Evolutionary conservation across 2,888 invertebrate species (phyloP).

Genomic region (Nemoura dubitans): DNA sequence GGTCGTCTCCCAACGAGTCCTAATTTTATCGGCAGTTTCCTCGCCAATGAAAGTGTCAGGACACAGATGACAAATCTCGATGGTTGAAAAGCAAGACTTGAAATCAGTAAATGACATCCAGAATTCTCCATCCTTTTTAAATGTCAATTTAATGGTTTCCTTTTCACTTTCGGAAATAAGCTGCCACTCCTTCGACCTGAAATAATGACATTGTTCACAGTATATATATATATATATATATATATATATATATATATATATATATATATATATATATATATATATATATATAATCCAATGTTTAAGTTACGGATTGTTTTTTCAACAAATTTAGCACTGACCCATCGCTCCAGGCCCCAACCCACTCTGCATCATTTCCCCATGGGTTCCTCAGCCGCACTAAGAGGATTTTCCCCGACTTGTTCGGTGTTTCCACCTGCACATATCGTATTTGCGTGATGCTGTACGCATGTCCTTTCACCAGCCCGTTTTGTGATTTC

Average conservation of each 20-base stretch:
- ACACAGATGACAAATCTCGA: conserved; percentile 68
- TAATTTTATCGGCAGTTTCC: conserved; percentile 46
- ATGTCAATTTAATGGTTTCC: conserved; percentile 61
- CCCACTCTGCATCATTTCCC: conserved; percentile 78
- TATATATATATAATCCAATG: no score
- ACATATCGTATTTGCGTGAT: conserved; percentile 68
- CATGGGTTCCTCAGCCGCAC: conserved; percentile 76
- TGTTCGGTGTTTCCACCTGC: conserved; percentile 61
- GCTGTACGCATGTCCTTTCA: conserved; percentile 76
- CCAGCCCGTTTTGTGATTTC: conserved; percentile 68
- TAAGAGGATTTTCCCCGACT: conserved; percentile 58
- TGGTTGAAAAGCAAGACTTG: conserved; percentile 61
- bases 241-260: no score
- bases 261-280: no score
- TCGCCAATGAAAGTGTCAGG: conserved; percentile 62
- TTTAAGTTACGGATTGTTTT: no score
- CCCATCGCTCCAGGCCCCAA: conserved; percentile 76
- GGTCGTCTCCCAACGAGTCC: conserved; percentile 62
- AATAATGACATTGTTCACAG: neutral
- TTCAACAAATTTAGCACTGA: conserved; percentile 60
- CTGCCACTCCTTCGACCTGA: conserved; percentile 62
- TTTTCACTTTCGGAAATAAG: conserved; percentile 60
- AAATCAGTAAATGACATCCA: conserved; percentile 68
- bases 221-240: no score
- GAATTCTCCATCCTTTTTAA: conserved; percentile 69